A percentile compares a stretch with the other conserved stretches of the same genome.
These are phyloP conservation scores for Eurystomus gularis DNA, from an alignment of 2,113 vertebrate species.

Conservation along the genomic window DNA sequence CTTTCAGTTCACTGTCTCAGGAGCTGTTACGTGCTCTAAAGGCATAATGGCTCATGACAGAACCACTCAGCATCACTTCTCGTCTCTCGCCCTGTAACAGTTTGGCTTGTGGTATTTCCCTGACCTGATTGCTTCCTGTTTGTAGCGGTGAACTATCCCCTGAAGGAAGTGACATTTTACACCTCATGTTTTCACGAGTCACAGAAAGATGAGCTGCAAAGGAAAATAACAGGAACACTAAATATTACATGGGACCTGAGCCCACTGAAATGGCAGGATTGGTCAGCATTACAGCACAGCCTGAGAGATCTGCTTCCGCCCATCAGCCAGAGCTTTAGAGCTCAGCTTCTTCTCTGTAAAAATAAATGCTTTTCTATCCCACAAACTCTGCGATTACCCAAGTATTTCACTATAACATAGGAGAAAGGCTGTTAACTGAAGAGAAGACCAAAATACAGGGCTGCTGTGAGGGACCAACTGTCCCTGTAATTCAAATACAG, in stretches of 20 bases:
- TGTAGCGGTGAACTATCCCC: not conserved
- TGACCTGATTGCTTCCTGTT: not conserved
- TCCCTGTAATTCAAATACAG: not conserved
- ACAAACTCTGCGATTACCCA: not conserved
- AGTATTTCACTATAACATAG: not conserved
- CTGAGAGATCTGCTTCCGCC: not conserved
- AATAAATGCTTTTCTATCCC: not conserved
- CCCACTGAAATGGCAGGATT: not conserved
- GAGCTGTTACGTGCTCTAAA: not conserved
- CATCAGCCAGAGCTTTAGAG: not conserved
- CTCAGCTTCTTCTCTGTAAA: not conserved
- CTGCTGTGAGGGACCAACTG: not conserved
- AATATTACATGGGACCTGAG: not conserved
- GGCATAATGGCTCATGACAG: not conserved
- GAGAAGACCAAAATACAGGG: not conserved
- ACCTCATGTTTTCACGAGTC: not conserved
- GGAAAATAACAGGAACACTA: not conserved
- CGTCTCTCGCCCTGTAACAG: not conserved
- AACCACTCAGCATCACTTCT: not conserved
- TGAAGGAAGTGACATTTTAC: constrained; percentile 6
- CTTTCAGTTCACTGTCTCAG: not conserved
- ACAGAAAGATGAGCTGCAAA: not conserved
- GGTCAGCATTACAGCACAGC: not conserved
- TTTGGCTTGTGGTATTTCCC: not conserved
- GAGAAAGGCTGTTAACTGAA: not conserved